Conservation (phyloP, 2,888 invertebrate genomes). For the Tipula lateralis region DNA sequence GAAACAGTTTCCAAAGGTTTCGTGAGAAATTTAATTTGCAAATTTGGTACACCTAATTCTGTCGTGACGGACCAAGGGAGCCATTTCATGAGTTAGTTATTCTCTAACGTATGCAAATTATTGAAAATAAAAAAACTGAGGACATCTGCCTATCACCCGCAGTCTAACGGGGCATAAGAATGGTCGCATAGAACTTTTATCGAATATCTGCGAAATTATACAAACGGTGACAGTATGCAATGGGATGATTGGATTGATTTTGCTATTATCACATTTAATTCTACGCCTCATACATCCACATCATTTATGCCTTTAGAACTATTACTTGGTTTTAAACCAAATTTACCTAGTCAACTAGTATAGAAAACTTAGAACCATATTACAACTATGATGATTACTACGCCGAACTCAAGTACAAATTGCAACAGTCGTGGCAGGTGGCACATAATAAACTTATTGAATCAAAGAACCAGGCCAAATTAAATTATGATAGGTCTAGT, state of each 20-base stretch:
- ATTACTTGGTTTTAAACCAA: neutral
- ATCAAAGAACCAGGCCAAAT: neutral
- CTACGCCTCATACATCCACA: neutral
- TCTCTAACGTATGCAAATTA: neutral
- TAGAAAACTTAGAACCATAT: too few species aligned
- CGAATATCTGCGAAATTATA: too few species aligned
- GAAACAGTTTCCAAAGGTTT: neutral
- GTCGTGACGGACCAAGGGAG: neutral
- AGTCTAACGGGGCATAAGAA: too few species aligned
- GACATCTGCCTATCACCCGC: neutral
- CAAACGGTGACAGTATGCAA: too few species aligned
- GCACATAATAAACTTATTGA: neutral
- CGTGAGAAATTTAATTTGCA: neutral
- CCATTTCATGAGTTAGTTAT: neutral
- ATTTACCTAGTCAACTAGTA: too few species aligned
- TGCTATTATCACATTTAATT: too few species aligned
- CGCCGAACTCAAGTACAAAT: neutral
- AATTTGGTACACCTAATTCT: neutral
- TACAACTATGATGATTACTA: too few species aligned
- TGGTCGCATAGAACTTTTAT: neutral
- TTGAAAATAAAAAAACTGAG: conserved; percentile 27
- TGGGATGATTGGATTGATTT: too few species aligned
- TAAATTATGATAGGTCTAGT: neutral
- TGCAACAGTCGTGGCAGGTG: neutral
- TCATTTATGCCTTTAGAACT: neutral